phyloP scores from a whole-genome alignment of 2,888 invertebrate species.

The Drosophila testacea region DNA sequence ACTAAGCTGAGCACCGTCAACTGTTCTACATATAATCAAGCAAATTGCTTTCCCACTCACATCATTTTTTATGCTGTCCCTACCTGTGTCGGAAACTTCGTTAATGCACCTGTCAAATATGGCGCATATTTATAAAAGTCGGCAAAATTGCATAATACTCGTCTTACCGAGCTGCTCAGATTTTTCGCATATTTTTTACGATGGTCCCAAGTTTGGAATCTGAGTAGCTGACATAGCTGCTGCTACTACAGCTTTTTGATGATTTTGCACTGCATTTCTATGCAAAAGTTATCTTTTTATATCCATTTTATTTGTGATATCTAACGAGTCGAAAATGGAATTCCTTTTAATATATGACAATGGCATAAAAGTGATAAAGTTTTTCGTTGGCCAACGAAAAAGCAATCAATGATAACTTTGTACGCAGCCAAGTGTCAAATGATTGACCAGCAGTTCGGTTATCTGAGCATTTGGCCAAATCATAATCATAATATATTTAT shows the following conservation, averaged over 20 bases:
- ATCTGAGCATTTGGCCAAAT: conserved; percentile 16
- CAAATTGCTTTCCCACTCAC: conserved; percentile 81
- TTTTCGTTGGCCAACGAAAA: conserved; percentile 3
- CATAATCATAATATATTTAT: conserved; percentile 32
- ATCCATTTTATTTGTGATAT: conserved; percentile 3
- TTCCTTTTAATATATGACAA: conserved; percentile 46
- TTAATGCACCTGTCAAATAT: conserved; percentile 80
- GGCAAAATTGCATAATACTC: conserved; percentile 75
- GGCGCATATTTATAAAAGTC: conserved; percentile 71
- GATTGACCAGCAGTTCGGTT: conserved; percentile 7
- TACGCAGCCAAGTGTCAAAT: conserved; percentile 21
- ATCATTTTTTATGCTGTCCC: conserved; percentile 72
- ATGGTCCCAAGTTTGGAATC: background rate
- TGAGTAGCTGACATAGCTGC: background rate
- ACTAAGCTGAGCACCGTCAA: conserved; percentile 23
- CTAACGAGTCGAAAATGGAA: conserved; percentile 15
- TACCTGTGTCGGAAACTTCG: conserved; percentile 63
- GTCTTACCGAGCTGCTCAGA: conserved; percentile 32
- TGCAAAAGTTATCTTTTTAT: conserved; percentile 58
- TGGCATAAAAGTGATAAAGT: conserved; percentile 38
- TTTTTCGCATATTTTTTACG: conserved; percentile 46
- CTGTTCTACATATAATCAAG: conserved; percentile 81
- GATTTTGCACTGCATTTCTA: conserved; percentile 60
- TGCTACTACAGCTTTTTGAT: conserved; percentile 52
- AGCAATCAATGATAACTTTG: conserved; percentile 1